Conservation (phyloP, 2,888 invertebrate genomes). For the Chrysolina haemoptera region DNA sequence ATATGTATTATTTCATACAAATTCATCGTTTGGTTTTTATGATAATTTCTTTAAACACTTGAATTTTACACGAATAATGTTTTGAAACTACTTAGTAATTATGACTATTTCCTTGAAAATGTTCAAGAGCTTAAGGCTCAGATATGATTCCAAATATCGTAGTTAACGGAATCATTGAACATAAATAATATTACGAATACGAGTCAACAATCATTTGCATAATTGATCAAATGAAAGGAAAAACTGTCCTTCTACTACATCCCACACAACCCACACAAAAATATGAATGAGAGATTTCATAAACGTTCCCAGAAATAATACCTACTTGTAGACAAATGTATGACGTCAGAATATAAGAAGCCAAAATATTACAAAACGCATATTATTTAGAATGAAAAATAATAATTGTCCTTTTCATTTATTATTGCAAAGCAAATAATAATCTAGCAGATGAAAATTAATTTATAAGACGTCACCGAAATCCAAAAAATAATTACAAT, state of each 20-base stretch:
- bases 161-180: neutral
- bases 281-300: constrained; percentile 7
- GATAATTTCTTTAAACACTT: too few relatives aligned
- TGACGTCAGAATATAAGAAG: neutral
- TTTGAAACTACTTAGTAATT: neutral
- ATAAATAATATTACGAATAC: constrained; percentile 17
- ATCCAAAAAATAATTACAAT: too few relatives aligned
- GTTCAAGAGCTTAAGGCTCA: neutral
- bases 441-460: too few relatives aligned
- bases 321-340: neutral
- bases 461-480: too few relatives aligned
- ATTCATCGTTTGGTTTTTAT: too few relatives aligned
- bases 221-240: constrained; percentile 42
- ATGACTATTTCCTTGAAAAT: neutral
- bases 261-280: constrained; percentile 38
- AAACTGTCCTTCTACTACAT: constrained; percentile 42
- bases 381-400: too few relatives aligned
- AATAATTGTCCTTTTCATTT: neutral
- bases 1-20: too few relatives aligned
- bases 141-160: neutral
- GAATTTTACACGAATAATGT: neutral
- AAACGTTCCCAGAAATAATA: neutral
- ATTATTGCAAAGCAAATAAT: too few relatives aligned
- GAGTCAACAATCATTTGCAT: constrained; percentile 25
- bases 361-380: neutral